These are phyloP conservation scores for Xenotilapia caudafasciata DNA, from an alignment of 2,113 vertebrate species.

Conservation along the genomic window DNA sequence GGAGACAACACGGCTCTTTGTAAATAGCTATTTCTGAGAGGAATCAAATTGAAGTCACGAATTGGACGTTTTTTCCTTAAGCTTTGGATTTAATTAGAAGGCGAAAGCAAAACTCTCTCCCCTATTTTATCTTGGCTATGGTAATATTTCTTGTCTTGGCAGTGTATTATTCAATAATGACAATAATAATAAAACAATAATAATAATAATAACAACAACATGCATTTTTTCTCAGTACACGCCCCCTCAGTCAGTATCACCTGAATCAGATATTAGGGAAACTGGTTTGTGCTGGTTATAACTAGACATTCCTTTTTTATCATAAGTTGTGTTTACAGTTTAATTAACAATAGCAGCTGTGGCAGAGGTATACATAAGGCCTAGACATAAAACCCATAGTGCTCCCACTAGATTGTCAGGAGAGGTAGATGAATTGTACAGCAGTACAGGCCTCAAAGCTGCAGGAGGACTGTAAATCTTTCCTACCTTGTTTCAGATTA, in stretches of 20 bases:
- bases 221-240: background rate
- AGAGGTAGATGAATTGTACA: background rate
- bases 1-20: background rate
- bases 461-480: background rate
- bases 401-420: background rate
- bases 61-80: background rate
- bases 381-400: background rate
- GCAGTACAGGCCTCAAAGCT: background rate
- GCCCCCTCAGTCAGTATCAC: background rate
- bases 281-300: background rate
- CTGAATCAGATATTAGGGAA: background rate
- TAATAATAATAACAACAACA: background rate
- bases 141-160: background rate
- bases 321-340: background rate
- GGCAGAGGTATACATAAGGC: background rate
- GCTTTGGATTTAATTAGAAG: background rate
- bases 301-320: background rate
- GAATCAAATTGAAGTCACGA: background rate
- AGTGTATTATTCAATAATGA: background rate
- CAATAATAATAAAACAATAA: background rate
- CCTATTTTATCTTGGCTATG: background rate
- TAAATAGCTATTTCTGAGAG: background rate
- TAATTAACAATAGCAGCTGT: background rate
- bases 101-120: background rate
- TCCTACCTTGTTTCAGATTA: background rate